These are phyloP conservation scores for Aegithalos caudatus DNA, from an alignment of 2,113 vertebrate genomes.

Conservation along the genomic window DNA sequence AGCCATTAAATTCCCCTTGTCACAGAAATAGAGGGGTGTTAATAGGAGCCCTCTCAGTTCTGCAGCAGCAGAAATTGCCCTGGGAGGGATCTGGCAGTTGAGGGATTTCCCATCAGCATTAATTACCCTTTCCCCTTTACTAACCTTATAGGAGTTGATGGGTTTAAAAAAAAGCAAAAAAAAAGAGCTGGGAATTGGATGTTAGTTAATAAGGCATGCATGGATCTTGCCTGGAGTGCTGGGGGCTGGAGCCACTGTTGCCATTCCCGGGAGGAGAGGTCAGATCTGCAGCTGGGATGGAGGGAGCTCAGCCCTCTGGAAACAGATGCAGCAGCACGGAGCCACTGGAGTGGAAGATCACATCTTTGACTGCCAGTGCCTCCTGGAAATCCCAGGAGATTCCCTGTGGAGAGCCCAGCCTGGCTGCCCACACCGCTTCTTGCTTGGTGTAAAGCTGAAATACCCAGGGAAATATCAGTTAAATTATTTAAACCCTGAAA, in stretches of 20 bases:
- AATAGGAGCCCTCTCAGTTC: background rate
- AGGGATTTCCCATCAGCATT: background rate
- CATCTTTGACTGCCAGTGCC: background rate
- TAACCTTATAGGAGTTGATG: background rate
- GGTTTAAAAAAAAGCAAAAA: background rate
- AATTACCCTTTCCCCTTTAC: background rate
- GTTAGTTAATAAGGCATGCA: background rate
- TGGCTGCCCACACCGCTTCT: background rate
- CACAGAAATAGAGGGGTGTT: background rate
- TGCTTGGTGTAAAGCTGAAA: background rate
- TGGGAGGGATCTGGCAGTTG: background rate
- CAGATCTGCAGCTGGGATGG: accelerated
- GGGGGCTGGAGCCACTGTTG: background rate
- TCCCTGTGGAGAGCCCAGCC: background rate
- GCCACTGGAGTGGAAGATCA: background rate
- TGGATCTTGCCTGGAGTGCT: background rate
- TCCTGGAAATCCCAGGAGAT: background rate
- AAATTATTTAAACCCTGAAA: background rate
- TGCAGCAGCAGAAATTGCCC: background rate
- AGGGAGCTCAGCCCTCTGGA: accelerated
- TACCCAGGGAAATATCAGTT: accelerated
- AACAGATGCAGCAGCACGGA: background rate
- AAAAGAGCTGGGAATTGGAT: background rate
- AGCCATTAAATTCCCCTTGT: background rate
- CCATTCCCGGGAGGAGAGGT: accelerated